phyloP scores from a whole-genome alignment of 1,140 invertebrate genomes.

The Bombus terrestris region DNA sequence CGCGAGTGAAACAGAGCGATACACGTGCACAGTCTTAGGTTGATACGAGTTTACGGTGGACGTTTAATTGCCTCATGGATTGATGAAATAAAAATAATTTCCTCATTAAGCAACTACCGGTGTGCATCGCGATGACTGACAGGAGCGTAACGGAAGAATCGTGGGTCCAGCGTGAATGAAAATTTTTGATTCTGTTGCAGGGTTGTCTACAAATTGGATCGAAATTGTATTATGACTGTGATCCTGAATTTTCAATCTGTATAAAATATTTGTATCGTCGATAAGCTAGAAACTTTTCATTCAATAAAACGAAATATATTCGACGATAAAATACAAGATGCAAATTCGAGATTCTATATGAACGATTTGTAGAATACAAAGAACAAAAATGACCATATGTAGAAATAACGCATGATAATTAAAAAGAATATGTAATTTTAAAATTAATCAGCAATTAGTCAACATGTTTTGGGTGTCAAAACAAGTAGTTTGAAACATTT shows the following conservation, averaged over 20 bases:
- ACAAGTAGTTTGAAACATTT: not conserved
- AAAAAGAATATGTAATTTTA: too few relatives aligned
- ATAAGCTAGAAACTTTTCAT: not conserved
- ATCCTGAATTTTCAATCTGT: not conserved
- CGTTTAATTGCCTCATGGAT: conserved; percentile 51
- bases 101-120: conserved; percentile 51
- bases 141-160: not conserved
- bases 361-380: not conserved
- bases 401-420: not conserved
- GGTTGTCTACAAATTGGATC: not conserved
- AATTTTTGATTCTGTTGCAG: not conserved
- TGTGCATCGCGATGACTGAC: not conserved
- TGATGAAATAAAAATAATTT: conserved; percentile 50
- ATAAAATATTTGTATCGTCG: not conserved
- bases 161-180: not conserved
- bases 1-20: not conserved
- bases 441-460: too few relatives aligned
- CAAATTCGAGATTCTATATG: not conserved
- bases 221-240: not conserved
- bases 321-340: too few relatives aligned
- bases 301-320: not conserved
- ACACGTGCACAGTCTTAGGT: conserved; percentile 21
- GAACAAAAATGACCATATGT: not conserved
- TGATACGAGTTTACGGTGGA: not conserved
- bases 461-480: not conserved